Evolutionary conservation across 2,888 invertebrate species (phyloP).

Genomic region (Xiphydria camelus): DNA sequence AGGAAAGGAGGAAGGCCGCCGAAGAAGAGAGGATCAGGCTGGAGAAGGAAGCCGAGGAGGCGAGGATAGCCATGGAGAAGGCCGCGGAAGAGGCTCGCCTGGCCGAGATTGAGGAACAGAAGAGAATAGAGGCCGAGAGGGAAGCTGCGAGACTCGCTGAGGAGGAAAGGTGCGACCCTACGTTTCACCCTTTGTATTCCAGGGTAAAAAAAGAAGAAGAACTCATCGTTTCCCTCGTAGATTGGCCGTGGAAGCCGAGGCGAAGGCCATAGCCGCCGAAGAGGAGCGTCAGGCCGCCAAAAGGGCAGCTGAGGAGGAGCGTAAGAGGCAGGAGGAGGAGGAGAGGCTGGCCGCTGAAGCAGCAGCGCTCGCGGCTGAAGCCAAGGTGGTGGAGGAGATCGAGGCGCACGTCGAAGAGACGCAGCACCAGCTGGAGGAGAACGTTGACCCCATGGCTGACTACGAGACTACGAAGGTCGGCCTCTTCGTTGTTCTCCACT

Average conservation of each 20-base stretch:
- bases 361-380: slow-evolving; percentile 20
- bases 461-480: too few relatives aligned
- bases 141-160: slow-evolving; percentile 35
- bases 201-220: too few relatives aligned
- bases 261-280: slow-evolving; percentile 41
- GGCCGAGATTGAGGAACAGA: slow-evolving; percentile 60
- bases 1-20: slow-evolving; percentile 37
- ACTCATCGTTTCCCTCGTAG: slow-evolving; percentile 28
- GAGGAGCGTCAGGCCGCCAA: slow-evolving; percentile 61
- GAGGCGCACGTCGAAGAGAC: slow-evolving; percentile 32
- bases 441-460: too few relatives aligned
- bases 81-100: slow-evolving; percentile 58
- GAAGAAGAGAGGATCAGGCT: slow-evolving; percentile 28
- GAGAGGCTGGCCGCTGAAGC: slow-evolving; percentile 65
- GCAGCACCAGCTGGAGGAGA: slow-evolving; percentile 47
- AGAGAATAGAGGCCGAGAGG: slow-evolving; percentile 61
- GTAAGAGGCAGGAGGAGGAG: slow-evolving; percentile 66
- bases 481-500: too few relatives aligned
- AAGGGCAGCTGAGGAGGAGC: slow-evolving; percentile 61
- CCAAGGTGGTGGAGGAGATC: slow-evolving; percentile 32
- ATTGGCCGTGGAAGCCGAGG: slow-evolving; percentile 39
- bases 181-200: too few relatives aligned
- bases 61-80: slow-evolving; percentile 43
- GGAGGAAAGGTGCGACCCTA: slow-evolving; percentile 43
- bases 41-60: slow-evolving; percentile 43